Evolutionary conservation across 2,888 invertebrate species (phyloP), one percentile per base, ranked within the genome.

Genomic region (Formica aserva): DNA sequence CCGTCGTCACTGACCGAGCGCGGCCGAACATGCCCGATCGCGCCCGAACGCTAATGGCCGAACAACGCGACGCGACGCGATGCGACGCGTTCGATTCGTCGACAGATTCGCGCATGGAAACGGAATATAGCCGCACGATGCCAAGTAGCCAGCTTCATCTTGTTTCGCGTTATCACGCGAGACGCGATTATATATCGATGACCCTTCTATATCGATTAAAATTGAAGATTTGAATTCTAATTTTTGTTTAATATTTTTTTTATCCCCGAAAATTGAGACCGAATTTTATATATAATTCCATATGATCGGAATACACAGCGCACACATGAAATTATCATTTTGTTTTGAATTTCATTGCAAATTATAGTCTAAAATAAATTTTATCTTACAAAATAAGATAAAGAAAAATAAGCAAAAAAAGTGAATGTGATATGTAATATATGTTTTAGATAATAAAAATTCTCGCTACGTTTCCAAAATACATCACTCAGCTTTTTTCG

Each of bases 1-100:
- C 91, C 87, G 89, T 92, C 93, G 94, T 92, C 88, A 82, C 85
- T 87, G 82, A 75, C 90, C 90, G 91, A 91, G 38, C 67, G 72
- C 62, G 15, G 1, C 83, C 92, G 91, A 89, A 6, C 29, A 35
- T 65, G 35, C n/a, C 84, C 91, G 92, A 87, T 69, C n/a, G 35
- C 11, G 3, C n/a, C 66, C 88, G 91, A 91, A 32, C 22, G 9
- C 9, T 5, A 65, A 38, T 76, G 65, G 48, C 65, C 52, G 65
- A 65, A 41, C 65, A 35, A 76, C 22, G 35, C 26, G 45, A 76
- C 22, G 35, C 26, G 45, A 45, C 45, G 45, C 45, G 45, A 45
- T 15, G 45, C 22, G 48, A 63, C 38, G 65, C 52, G 48, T 65
- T 76, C 65, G 35, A 76, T 66, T 66, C 38, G 52, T 22, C 48